A percentile compares a stretch with the other conserved stretches of the same genome.
Evolutionary conservation across 2,888 invertebrate genomes (phyloP).

Genomic region (Holacanthella duospinosa): DNA sequence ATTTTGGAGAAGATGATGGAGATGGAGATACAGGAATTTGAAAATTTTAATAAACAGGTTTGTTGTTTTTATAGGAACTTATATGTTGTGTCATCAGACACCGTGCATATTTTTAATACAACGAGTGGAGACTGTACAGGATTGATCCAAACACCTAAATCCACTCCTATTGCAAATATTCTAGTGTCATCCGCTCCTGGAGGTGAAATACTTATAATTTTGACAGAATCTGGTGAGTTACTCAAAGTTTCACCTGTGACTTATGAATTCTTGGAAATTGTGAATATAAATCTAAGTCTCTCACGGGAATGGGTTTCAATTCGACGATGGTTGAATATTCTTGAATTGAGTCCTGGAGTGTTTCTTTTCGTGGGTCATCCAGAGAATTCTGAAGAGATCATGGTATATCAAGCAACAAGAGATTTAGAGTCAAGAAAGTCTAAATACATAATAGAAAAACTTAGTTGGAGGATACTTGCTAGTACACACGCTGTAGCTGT

Average conservation of each 20-base stretch:
- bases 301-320: neutral
- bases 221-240: neutral
- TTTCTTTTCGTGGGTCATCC: constrained; percentile 16
- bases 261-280: neutral
- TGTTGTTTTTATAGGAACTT: constrained; percentile 51
- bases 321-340: constrained; percentile 5
- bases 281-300: constrained; percentile 7
- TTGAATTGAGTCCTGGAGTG: neutral
- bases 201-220: neutral
- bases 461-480: constrained; percentile 19
- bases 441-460: constrained; percentile 13
- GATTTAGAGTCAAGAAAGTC: constrained; percentile 1
- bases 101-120: constrained; percentile 53
- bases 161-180: constrained; percentile 48
- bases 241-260: neutral
- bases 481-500: constrained; percentile 21
- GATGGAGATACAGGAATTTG: constrained; percentile 3
- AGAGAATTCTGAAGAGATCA: neutral
- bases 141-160: constrained; percentile 48
- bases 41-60: too few relatives aligned
- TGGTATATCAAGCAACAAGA: constrained; percentile 13
- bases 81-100: constrained; percentile 51
- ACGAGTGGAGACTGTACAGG: constrained; percentile 54
- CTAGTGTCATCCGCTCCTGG: constrained; percentile 41
- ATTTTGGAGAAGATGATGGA: neutral